phyloP scores from a whole-genome alignment of 2,888 invertebrate species.

The Noctua janthina region DNA sequence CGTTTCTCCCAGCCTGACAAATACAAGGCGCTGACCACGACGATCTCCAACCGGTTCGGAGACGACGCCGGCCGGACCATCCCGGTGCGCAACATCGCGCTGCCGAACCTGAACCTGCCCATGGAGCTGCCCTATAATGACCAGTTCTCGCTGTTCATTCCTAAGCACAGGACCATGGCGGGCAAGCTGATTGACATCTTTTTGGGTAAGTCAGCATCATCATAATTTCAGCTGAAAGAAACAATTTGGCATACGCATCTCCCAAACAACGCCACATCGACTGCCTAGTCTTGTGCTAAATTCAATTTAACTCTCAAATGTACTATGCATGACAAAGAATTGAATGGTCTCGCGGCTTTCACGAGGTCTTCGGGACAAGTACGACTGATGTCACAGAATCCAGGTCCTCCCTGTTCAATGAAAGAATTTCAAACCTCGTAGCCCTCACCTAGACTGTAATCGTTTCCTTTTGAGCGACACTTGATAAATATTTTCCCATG shows the following conservation, averaged over 20 bases:
- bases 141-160: constrained; percentile 93
- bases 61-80: constrained; percentile 86
- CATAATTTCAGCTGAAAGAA: neutral
- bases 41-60: constrained; percentile 91
- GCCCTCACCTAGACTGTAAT: neutral
- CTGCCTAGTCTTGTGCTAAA: neutral
- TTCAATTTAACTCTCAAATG: neutral
- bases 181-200: constrained; percentile 92
- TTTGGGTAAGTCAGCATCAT: constrained; percentile 78
- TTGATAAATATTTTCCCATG: neutral
- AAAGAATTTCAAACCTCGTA: neutral
- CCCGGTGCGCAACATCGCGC: constrained; percentile 90
- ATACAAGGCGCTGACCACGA: constrained; percentile 76
- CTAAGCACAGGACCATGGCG: constrained; percentile 92
- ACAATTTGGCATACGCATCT: too few species aligned
- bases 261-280: neutral
- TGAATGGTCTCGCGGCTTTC: neutral
- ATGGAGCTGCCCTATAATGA: constrained; percentile 91
- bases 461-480: neutral
- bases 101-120: constrained; percentile 92
- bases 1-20: constrained; percentile 80
- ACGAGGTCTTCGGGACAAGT: neutral
- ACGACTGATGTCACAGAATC: neutral
- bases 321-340: neutral
- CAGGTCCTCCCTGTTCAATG: neutral